phyloP scores from a whole-genome alignment of 2,797 vertebrate genomes.

The Periophthalmus magnuspinnatus region DNA sequence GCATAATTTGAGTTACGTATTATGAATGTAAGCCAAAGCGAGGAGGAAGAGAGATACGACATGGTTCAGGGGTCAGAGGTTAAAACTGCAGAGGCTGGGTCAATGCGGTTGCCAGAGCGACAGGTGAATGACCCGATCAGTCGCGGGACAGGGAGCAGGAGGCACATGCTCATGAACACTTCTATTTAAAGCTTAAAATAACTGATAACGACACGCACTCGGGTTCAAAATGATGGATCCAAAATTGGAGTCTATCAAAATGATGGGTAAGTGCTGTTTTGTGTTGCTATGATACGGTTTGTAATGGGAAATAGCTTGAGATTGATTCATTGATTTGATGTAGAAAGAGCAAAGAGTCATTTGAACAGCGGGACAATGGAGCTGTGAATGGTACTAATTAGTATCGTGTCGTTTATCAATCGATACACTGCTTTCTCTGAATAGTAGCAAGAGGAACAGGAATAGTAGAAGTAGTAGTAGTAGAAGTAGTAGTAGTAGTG shows the following conservation, averaged over 20 bases:
- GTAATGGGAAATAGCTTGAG: conserved; percentile 7
- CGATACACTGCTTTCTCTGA: not conserved
- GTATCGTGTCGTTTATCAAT: not conserved
- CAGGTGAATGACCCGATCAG: conserved; percentile 7
- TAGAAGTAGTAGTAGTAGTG: no score
- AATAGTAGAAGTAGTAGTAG: no score
- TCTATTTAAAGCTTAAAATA: not conserved
- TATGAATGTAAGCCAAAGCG: conserved; percentile 5
- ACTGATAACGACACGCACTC: not conserved
- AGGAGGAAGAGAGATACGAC: conserved; percentile 48
- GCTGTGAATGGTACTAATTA: not conserved
- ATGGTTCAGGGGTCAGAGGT: conserved; percentile 28
- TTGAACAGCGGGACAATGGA: not conserved
- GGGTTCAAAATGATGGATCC: not conserved
- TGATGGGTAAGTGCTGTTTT: conserved; percentile 48
- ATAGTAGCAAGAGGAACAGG: not conserved
- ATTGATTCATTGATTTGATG: conserved; percentile 6
- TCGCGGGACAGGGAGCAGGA: conserved; percentile 7
- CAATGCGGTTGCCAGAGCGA: conserved; percentile 11
- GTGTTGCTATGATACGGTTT: not conserved
- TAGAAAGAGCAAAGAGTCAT: not conserved
- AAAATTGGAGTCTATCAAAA: conserved; percentile 17
- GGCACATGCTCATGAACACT: not conserved
- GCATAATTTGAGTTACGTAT: conserved; percentile 1
- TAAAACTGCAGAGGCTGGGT: conserved; percentile 13